Evolutionary conservation across 2,888 invertebrate genomes (phyloP), one percentile per base, ranked within the genome.

Genomic region (Aproaerema taeniolella): DNA sequence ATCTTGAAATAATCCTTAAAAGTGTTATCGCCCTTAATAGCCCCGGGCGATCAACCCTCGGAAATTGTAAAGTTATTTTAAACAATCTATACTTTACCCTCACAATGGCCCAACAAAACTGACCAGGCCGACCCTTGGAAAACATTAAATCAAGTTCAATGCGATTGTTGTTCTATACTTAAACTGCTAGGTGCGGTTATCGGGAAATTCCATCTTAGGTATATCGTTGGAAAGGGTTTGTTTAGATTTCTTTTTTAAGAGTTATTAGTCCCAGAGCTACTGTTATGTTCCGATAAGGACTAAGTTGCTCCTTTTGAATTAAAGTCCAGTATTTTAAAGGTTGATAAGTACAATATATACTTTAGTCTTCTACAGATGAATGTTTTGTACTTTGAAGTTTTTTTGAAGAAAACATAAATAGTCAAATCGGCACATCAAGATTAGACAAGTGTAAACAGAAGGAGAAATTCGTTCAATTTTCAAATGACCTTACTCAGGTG

Each of bases 401-500:
- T n/a, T n/a, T n/a, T n/a, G n/a, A n/a, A n/a, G n/a, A n/a, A n/a
- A n/a, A n/a, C n/a, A n/a, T n/a, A n/a, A n/a, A n/a, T n/a, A n/a
- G n/a, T n/a, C n/a, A n/a, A n/a, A n/a, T n/a, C n/a, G n/a, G n/a
- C n/a, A n/a, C n/a, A n/a, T n/a, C n/a, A n/a, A n/a, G n/a, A n/a
- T n/a, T n/a, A n/a, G n/a, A n/a, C n/a, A n/a, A n/a, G n/a, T n/a
- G n/a, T n/a, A n/a, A n/a, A n/a, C n/a, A n/a, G n/a, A 50, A 51
- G 50, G 46, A 48, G 50, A 52, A 50, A 46, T 53, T 50, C 55
- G 55, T 53, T 52, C 62, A 58, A 65, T 62, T 67, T 63, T 52
- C 55, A 54, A 77, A 80, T 68, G 59, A 66, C 68, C 80, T 82
- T 79, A 82, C 72, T 79, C 81, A 82, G 83, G 79, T 77, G 77